Conservation (phyloP, 2,888 invertebrate species). For the Deilephila porcellus region DNA sequence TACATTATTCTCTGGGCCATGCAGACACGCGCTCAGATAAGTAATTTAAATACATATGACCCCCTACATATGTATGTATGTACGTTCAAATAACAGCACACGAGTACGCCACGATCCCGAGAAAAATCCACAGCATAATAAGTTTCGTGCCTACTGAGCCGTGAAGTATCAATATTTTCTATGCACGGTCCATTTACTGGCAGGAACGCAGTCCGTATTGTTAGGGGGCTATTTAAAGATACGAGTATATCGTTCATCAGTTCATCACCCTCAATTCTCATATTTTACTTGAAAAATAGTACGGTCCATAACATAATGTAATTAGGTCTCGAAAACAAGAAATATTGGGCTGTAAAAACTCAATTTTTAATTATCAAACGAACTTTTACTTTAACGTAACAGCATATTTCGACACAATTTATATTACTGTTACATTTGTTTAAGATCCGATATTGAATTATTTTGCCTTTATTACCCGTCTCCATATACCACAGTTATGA, state of each 20-base stretch:
- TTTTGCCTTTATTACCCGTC: too few species aligned
- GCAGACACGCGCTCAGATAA: background rate
- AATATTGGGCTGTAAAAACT: too few species aligned
- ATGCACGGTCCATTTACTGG: constrained; percentile 7
- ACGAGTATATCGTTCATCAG: background rate
- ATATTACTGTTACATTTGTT: too few species aligned
- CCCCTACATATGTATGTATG: background rate
- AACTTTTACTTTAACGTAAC: too few species aligned
- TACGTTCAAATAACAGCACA: constrained; percentile 5
- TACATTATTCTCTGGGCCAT: constrained; percentile 2
- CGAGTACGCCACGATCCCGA: constrained; percentile 6
- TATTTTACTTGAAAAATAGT: background rate
- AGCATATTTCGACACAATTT: too few species aligned
- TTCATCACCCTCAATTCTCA: background rate
- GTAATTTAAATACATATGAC: constrained; percentile 21
- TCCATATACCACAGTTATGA: too few species aligned
- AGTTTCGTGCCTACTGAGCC: constrained; percentile 11
- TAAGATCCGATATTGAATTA: too few species aligned
- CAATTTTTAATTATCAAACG: too few species aligned
- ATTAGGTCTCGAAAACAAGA: too few species aligned
- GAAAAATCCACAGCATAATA: constrained; percentile 20
- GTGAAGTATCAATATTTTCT: constrained; percentile 20
- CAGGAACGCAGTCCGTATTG: constrained; percentile 17
- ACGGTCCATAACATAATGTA: too few species aligned
- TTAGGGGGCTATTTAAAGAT: constrained; percentile 23